phyloP scores from a whole-genome alignment of 2,113 vertebrate genomes.

The Acrocephalus kingi region DNA sequence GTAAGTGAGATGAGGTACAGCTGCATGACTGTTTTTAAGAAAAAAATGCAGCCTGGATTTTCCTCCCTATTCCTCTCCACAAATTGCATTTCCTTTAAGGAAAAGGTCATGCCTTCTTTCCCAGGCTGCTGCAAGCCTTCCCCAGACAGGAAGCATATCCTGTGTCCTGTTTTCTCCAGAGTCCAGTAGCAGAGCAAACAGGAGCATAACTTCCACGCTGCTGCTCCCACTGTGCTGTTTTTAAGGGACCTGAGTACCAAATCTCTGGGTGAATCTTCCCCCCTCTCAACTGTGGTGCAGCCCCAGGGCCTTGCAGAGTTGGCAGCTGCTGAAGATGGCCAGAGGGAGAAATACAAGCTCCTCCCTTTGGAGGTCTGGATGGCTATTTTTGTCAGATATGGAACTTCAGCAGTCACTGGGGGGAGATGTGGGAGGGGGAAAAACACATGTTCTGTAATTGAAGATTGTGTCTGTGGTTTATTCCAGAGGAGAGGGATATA shows the following conservation, averaged over 20 bases:
- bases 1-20: neutral
- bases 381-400: slow-evolving; percentile 27
- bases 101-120: slow-evolving; percentile 8
- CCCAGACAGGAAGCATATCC: slow-evolving; percentile 20
- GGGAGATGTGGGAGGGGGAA: neutral
- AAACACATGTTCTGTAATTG: neutral
- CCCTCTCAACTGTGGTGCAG: neutral
- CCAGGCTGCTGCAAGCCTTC: neutral
- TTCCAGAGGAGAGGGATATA: neutral
- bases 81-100: neutral
- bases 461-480: neutral
- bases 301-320: neutral
- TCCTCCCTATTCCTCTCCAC: neutral
- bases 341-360: neutral
- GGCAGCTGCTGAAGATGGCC: neutral
- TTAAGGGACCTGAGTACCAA: neutral
- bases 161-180: slow-evolving; percentile 33
- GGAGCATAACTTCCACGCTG: neutral
- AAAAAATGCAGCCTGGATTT: neutral
- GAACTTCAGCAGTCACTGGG: neutral
- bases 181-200: neutral
- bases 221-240: neutral
- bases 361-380: neutral
- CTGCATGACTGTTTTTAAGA: neutral
- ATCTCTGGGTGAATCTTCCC: neutral